Evolutionary conservation across 2,113 vertebrate genomes (phyloP), one percentile per base, ranked within the genome.

Genomic region (Erythrocebus patas): DNA sequence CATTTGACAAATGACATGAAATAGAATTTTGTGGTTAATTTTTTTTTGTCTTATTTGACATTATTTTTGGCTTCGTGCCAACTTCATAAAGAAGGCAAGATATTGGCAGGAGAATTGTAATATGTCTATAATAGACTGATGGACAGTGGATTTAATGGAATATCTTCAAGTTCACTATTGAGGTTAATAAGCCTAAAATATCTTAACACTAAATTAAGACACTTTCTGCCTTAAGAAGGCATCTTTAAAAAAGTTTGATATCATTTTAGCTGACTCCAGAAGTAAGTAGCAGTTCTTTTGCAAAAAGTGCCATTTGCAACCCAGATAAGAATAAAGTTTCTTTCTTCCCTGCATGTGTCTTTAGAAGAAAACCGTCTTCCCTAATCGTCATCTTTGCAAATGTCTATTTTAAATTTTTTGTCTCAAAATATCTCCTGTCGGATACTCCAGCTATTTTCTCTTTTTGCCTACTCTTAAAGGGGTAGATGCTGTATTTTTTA

Each of bases 131-230:
- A 73, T 2, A 66, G 52, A 43, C 30, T 86, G 45, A 78, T 23
- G 75, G 82, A 84, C 81, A 70, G 55, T 43, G n/a, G 87, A 76
- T 76, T 96, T 93, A 96, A 96, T 93, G 90, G 96, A 70, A 97
- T 90, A 73, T 82, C 84, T 84, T 79, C 50, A n/a, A 85, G 92
- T 88, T 96, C 90, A 68, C 35, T 23, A 8, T 61, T 59, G 50
- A 98, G 89, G 95, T 97, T 97, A 96, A 97, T 95, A 92, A 91
- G 23, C 87, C 90, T 87, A 84, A 96, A 97, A 92, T 96, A 96
- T 40, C 79, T 92, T 90, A 88, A 94, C 85, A 76, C 52, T 73
- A 92, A 97, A 94, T 91, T 83, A 98, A 97, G 89, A 70, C 6
- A 16, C 45, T 78, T 96, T 95, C 82, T 93, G 35, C 35, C 52